A percentile compares a stretch with the other conserved stretches of the same genome.
Conservation (phyloP, 2,113 vertebrate genomes). For the Cnemophilus loriae region DNA sequence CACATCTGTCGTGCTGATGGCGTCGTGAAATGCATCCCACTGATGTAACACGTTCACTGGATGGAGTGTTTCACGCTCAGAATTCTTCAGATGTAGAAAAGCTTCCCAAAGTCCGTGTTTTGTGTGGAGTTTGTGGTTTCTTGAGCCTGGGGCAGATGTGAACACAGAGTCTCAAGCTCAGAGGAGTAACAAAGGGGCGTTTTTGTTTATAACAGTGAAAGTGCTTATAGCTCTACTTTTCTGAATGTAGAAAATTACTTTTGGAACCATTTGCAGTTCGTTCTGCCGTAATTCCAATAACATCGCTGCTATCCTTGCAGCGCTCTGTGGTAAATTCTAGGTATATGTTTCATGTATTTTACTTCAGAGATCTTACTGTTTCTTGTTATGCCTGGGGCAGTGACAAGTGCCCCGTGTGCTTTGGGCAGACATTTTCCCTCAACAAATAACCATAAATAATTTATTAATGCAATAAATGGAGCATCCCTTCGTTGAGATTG, state of each 20-base stretch:
- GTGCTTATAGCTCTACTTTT: not conserved
- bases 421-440: not conserved
- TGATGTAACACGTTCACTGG: not conserved
- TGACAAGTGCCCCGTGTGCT: not conserved
- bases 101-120: not conserved
- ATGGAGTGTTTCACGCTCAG: not conserved
- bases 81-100: not conserved
- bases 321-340: not conserved
- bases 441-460: not conserved
- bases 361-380: not conserved
- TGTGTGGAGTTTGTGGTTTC: not conserved
- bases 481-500: not conserved
- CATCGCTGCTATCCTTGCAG: not conserved
- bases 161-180: not conserved
- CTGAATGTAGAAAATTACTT: not conserved
- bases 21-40: not conserved
- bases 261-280: not conserved
- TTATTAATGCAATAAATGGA: not conserved
- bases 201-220: not conserved
- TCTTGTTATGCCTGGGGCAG: not conserved
- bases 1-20: not conserved
- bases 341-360: fast-evolving
- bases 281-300: not conserved
- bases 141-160: not conserved
- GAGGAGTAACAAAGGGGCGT: not conserved